Base-by-base conservation (phyloP, 64 coral and sea anemone genomes). In the Porites australiensis region DNA sequence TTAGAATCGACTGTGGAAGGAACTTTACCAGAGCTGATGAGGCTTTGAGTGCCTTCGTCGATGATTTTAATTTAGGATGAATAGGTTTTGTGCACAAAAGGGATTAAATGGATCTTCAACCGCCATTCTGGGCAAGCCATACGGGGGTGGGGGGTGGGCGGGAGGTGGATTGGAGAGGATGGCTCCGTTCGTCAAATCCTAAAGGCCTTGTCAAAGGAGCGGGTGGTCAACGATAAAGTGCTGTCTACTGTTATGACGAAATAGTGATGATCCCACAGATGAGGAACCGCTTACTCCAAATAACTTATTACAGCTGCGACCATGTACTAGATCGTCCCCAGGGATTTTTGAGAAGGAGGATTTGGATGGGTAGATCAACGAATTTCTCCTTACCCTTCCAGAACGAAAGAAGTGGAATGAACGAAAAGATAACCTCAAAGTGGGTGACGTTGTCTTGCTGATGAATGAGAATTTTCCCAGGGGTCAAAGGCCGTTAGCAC, bases 381-480 rank as follows among this genome's bases (percentile, higher is more conserved):
- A 89, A 59, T 89, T 77, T 58, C 70, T 89, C 3, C 87, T 72
- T 0, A 89, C 87, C 10, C 87, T 89, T n/a, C 13, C 44, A 8
- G 88, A 89, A 68, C 7, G 88, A 79, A 89, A 62, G 58, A 89
- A 79, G 44, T 79, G 88, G 75, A 89, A 77, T 8, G 21, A 53
- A 20, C 47, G 19, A 0, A 77, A 54, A 10, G 73, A 61, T 4
- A 79, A 79, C 13, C 44, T 77, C 13, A 89, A 77, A 48, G 87
- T 62, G 16, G 72, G 72, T 16, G 87, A 88, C 20, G 20, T 88
- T 13, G 86, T 74, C 6, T 51, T 88, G 6, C 23, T 88, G 14
- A 70, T 21, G 5, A 70, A 88, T 43, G 72, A 89, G 20, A 89
- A 73, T 51, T 74, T 47, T 50, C 60, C 82, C 10, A 85, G 20